Base-by-base conservation (phyloP, 2,888 invertebrate species). In the Ormia ochracea region DNA sequence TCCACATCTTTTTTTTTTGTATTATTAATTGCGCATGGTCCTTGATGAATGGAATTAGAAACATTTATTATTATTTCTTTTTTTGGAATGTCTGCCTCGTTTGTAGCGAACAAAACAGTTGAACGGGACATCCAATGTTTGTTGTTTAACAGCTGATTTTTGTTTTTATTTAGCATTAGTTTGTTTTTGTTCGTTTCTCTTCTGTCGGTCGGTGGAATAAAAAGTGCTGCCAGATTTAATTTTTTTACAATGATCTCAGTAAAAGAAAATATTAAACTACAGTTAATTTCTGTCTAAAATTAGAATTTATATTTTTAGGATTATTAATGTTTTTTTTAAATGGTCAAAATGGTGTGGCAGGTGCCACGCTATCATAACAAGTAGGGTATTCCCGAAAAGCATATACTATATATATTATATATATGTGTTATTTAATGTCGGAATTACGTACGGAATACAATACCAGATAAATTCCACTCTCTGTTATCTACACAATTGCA, bases 21-120 rank as follows among this genome's bases (percentile, higher is more conserved):
- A 36, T 45, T 9, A 52, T 14, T n/a, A 50, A 58, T 12, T 73
- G 80, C 80, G 80, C 80, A 80, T 38, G 80, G 75, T 73, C 68
- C 80, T 76, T 52, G 17, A 12, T 43, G 19, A 56, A 45, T 76
- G 68, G 76, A 76, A 74, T 70, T 52, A 50, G 21, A 43, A 17
- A 48, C n/a, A 56, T 28, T 6, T 10, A 56, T 75, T 61, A 6
- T 63, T 61, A 41, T 38, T 59, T 14, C 38, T 43, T 61, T 48
- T 36, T 6, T 41, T 56, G 72, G 31, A 45, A 61, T 14, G 4
- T 68, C 45, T 43, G n/a, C 26, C 50, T 48, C 41, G 23, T 65
- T 50, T 50, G 4, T 3, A 10, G 28, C 3, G 7, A 61, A 54
- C 1, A 12, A 63, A 63, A 61, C 28, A 50, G 23, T 1, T 26